phyloP scores from a whole-genome alignment of 2,113 vertebrate genomes.

The Onychostoma macrolepis region DNA sequence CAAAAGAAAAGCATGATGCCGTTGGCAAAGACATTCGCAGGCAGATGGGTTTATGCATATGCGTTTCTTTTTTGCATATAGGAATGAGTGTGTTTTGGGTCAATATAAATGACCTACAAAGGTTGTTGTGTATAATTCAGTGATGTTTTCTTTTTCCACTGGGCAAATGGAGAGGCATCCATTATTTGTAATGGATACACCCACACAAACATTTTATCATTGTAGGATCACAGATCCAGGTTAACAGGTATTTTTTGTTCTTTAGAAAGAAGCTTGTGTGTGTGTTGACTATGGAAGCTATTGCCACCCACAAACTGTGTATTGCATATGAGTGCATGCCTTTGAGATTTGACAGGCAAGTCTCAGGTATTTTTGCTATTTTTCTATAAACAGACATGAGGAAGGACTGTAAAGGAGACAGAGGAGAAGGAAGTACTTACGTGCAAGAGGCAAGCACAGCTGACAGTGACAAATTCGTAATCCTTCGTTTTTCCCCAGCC shows the following conservation, averaged over 20 bases:
- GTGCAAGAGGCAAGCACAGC: constrained; percentile 48
- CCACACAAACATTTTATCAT: neutral
- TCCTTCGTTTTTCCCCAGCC: constrained; percentile 45
- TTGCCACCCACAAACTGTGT: neutral
- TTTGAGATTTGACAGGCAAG: constrained; percentile 22
- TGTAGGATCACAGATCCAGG: neutral
- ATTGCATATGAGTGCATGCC: neutral
- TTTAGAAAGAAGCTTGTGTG: neutral
- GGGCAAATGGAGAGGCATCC: neutral
- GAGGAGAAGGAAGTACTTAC: constrained; percentile 35
- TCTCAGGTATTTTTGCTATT: constrained; percentile 18
- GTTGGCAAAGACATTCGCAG: constrained; percentile 23
- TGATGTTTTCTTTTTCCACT: neutral
- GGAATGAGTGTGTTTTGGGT: neutral
- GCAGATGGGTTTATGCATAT: constrained; percentile 29
- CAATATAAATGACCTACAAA: neutral
- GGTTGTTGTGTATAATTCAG: neutral
- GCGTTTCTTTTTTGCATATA: constrained; percentile 25
- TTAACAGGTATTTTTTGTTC: constrained; percentile 9
- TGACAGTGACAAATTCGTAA: constrained; percentile 64
- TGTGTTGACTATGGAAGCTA: neutral
- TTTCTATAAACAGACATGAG: constrained; percentile 6
- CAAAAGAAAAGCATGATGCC: neutral
- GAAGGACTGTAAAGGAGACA: neutral
- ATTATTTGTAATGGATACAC: constrained; percentile 11